A percentile compares a stretch with the other conserved stretches of the same genome.
phyloP scores from a whole-genome alignment of 2,797 vertebrate genomes.

The Tiaroga cobitis region DNA sequence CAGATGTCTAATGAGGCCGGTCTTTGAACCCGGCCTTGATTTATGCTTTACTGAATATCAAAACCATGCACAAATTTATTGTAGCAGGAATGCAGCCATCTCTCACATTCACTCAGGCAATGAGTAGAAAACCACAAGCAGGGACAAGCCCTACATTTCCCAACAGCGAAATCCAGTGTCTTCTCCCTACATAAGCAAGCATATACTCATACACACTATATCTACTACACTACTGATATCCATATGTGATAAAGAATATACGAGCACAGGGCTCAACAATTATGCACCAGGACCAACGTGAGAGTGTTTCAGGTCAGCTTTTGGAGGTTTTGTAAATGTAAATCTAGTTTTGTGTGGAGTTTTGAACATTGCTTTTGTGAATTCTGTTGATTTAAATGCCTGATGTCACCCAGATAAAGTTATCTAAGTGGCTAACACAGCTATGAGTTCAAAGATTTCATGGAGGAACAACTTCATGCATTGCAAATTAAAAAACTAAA shows the following conservation, averaged over 20 bases:
- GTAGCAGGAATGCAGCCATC: slow-evolving; percentile 56
- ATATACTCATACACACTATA: slow-evolving; percentile 1
- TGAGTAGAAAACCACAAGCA: slow-evolving; percentile 51
- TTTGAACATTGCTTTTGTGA: neutral
- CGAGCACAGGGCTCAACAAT: neutral
- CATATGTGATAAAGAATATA: neutral
- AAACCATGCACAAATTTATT: slow-evolving; percentile 37
- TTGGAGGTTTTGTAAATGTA: neutral
- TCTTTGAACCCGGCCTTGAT: slow-evolving; percentile 50
- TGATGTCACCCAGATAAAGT: neutral
- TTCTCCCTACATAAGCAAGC: slow-evolving; percentile 11
- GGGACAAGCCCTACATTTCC: slow-evolving; percentile 49
- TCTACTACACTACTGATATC: neutral
- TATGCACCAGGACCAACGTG: neutral
- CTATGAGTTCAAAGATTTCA: neutral
- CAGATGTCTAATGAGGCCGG: slow-evolving; percentile 24
- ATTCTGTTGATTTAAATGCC: neutral
- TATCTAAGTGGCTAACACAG: neutral
- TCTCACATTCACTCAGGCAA: slow-evolving; percentile 55
- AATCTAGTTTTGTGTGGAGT: neutral
- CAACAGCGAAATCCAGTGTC: slow-evolving; percentile 39
- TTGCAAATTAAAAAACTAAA: neutral
- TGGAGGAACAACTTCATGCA: neutral
- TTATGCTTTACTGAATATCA: slow-evolving; percentile 51
- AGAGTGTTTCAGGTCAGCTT: neutral